These are phyloP conservation scores for Drosophila acutilabella DNA, from an alignment of 2,888 invertebrate species.

Conservation along the genomic window DNA sequence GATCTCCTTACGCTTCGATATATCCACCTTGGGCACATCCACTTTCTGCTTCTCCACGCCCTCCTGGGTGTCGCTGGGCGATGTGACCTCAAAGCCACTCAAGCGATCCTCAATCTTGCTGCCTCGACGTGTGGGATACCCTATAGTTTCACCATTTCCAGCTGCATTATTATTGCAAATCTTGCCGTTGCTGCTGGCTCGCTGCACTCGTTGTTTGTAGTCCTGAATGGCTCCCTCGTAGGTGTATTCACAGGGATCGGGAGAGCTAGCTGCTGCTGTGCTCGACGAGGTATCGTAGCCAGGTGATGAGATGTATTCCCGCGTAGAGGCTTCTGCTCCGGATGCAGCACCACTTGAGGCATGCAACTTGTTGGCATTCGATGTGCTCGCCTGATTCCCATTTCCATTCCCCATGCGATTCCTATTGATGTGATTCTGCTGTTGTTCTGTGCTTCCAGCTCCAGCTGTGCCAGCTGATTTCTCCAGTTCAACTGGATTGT, in stretches of 20 bases:
- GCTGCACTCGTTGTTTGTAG: slow-evolving; percentile 91
- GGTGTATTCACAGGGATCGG: slow-evolving; percentile 92
- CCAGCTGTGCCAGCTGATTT: slow-evolving; percentile 69
- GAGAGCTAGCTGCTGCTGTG: slow-evolving; percentile 89
- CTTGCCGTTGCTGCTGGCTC: slow-evolving; percentile 83
- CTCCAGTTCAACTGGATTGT: slow-evolving; percentile 87
- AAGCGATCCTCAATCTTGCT: slow-evolving; percentile 89
- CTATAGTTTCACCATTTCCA: slow-evolving; percentile 75
- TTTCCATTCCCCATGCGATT: slow-evolving; percentile 65
- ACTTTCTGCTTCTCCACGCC: slow-evolving; percentile 84
- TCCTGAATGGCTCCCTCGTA: slow-evolving; percentile 95
- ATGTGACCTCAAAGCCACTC: slow-evolving; percentile 86
- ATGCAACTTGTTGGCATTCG: slow-evolving; percentile 39
- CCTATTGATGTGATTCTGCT: slow-evolving; percentile 64
- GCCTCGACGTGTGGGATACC: slow-evolving; percentile 84
- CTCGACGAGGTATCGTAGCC: slow-evolving; percentile 90
- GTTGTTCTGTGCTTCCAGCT: slow-evolving; percentile 50
- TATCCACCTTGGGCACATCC: slow-evolving; percentile 92
- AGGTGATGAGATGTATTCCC: slow-evolving; percentile 84
- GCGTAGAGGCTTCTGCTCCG: slow-evolving; percentile 58
- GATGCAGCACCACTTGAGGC: slow-evolving; percentile 26
- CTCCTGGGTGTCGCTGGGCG: slow-evolving; percentile 84
- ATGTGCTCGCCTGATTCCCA: slow-evolving; percentile 51
- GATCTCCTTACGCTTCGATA: slow-evolving; percentile 92
- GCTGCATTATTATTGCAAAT: slow-evolving; percentile 57